These are phyloP conservation scores for Oryzias celebensis DNA, from an alignment of 2,113 vertebrate species.

Conservation along the genomic window DNA sequence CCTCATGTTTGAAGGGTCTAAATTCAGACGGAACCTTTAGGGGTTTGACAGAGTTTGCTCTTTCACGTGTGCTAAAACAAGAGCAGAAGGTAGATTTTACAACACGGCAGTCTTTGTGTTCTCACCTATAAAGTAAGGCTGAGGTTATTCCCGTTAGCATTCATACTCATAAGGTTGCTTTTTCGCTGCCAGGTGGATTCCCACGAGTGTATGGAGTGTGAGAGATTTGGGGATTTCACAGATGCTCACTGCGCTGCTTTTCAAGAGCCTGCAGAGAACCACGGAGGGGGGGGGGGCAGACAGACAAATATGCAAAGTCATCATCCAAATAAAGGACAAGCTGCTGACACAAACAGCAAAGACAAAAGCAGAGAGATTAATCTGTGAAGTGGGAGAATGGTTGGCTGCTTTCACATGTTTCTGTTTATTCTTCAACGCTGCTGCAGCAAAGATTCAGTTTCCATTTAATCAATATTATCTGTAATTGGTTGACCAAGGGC, in stretches of 20 bases:
- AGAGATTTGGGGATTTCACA: constrained; percentile 46
- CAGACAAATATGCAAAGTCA: constrained; percentile 48
- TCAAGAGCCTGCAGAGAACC: constrained; percentile 44
- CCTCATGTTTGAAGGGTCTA: constrained; percentile 40
- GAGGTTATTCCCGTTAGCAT: constrained; percentile 61
- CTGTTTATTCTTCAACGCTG: background rate
- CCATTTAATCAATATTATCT: too few relatives aligned
- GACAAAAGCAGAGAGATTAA: constrained; percentile 5
- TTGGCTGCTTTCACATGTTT: background rate
- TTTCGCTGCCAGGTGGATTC: constrained; percentile 63
- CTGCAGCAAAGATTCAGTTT: background rate
- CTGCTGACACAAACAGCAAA: constrained; percentile 10
- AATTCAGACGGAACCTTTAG: constrained; percentile 29
- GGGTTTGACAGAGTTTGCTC: constrained; percentile 38
- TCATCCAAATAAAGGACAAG: constrained; percentile 34
- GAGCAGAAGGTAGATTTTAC: constrained; percentile 52
- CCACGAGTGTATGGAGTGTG: constrained; percentile 53
- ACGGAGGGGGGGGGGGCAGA: constrained; percentile 14
- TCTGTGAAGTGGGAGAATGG: constrained; percentile 7
- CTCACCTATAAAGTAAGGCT: constrained; percentile 40
- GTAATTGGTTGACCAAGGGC: too few relatives aligned
- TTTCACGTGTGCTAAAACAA: constrained; percentile 57
- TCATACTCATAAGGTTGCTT: constrained; percentile 58
- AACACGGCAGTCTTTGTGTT: constrained; percentile 35
- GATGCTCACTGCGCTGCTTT: constrained; percentile 44